Evolutionary conservation across 2,888 invertebrate genomes (phyloP), one percentile per base, ranked within the genome.

Genomic region (Coremacera marginata): DNA sequence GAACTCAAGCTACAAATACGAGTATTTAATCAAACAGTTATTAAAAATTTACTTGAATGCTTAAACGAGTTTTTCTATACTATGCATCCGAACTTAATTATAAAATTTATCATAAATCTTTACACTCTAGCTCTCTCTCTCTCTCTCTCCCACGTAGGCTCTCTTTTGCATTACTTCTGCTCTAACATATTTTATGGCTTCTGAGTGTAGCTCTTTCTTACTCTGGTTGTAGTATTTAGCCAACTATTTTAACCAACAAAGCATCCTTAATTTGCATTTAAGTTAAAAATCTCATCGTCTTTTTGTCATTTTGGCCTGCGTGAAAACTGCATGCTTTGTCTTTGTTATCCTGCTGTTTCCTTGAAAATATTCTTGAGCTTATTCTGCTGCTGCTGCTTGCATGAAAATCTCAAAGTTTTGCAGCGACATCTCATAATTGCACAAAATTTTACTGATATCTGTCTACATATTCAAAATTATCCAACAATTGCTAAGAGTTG

Each of bases 251-350:
- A 74, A n/a, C 55, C 57, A 65, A 67, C 74, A 74, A 74, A 74
- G 68, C 51, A 84, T 86, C 82, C 87, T 85, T 84, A 84, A 87
- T 87, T 87, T 87, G 87, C 87, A 87, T 87, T 86, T 87, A 87
- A 87, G 88, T 87, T 87, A 88, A 87, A 87, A 87, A 84, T 22
- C 65, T 67, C 67, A 11, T 27, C 55, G 25, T 55, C 74, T 49
- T 55, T 34, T 65, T 31, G 22, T 60, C 71, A 60, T 60, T 25
- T 57, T 49, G 60, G 62, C 49, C 60, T 49, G 62, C 55, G 67
- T 74, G 63, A 19, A 25, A 62, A 65, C 25, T 73, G 74, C 65
- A 67, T 55, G 55, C 67, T 34, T 67, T 44, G 25, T 67, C 37
- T 19, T 67, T 16, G 67, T 31, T 55, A 22, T 22, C 55, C 22